A percentile compares a stretch with the other conserved stretches of the same genome.
These are phyloP conservation scores for Blennius ocellaris DNA, from an alignment of 2,113 vertebrate species.

Conservation along the genomic window DNA sequence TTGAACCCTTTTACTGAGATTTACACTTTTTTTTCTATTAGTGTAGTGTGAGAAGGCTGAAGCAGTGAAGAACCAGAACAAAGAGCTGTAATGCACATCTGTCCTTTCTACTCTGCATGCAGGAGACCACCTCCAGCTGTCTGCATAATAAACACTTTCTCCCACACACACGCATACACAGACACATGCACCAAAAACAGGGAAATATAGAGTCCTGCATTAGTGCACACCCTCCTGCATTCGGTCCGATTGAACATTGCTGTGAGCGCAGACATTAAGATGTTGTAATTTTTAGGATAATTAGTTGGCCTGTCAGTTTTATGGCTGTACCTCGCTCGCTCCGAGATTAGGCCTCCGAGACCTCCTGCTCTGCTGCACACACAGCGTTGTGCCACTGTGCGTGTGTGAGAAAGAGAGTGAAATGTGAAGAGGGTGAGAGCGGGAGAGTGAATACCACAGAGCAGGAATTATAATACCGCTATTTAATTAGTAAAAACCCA, in stretches of 20 bases:
- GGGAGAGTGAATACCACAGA: conserved; percentile 31
- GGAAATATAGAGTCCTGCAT: too few relatives aligned
- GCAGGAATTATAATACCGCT: conserved; percentile 59
- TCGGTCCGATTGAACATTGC: conserved; percentile 64
- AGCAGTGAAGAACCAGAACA: conserved; percentile 57
- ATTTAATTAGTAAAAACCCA: conserved; percentile 74
- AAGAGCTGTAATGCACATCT: conserved; percentile 69
- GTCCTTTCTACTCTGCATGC: conserved; percentile 68
- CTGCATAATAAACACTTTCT: conserved; percentile 71
- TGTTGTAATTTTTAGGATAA: conserved; percentile 86
- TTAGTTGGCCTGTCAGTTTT: conserved; percentile 86
- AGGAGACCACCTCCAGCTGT: conserved; percentile 76
- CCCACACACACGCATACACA: conserved; percentile 21
- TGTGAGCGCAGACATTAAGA: conserved; percentile 81
- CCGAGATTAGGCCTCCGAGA: conserved; percentile 78
- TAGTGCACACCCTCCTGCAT: too few relatives aligned
- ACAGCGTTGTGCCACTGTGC: conserved; percentile 29
- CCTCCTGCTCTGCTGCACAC: conserved; percentile 74
- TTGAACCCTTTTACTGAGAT: conserved; percentile 11
- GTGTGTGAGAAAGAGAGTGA: conserved; percentile 23
- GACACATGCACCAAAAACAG: not conserved
- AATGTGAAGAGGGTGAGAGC: conserved; percentile 7
- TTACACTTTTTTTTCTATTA: conserved; percentile 15
- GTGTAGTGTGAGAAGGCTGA: conserved; percentile 8
- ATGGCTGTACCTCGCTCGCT: conserved; percentile 79